Evolutionary conservation across 2,888 invertebrate species (phyloP).

Genomic region (Phania funesta): DNA sequence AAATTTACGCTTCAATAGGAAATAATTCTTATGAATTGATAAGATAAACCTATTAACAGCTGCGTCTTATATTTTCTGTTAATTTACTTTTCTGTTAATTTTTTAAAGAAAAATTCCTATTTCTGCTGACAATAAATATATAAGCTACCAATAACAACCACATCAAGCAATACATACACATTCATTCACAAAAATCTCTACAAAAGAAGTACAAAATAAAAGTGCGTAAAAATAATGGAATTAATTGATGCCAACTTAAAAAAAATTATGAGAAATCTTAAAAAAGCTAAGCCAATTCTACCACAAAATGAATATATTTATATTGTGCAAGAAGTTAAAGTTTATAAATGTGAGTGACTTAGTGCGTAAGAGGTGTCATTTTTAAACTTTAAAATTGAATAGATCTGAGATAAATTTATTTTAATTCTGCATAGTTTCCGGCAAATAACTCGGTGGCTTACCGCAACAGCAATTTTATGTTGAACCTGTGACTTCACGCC

Average conservation of each 20-base stretch:
- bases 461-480: too few species aligned
- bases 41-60: slow-evolving; percentile 70
- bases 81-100: neutral
- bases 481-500: too few species aligned
- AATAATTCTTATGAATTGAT: slow-evolving; percentile 69
- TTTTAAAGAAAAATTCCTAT: slow-evolving; percentile 19
- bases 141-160: slow-evolving; percentile 55
- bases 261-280: slow-evolving; percentile 70
- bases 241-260: slow-evolving; percentile 79
- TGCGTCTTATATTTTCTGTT: slow-evolving; percentile 62
- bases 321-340: slow-evolving; percentile 2
- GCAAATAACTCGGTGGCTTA: too few species aligned
- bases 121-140: slow-evolving; percentile 34
- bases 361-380: too few species aligned
- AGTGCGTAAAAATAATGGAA: slow-evolving; percentile 77
- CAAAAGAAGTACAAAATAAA: slow-evolving; percentile 41
- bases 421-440: too few species aligned
- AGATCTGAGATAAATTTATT: too few species aligned
- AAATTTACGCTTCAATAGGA: slow-evolving; percentile 59
- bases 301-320: slow-evolving; percentile 28
- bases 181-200: too few species aligned
- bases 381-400: too few species aligned
- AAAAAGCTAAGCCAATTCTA: slow-evolving; percentile 37
- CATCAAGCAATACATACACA: neutral
- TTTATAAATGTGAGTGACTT: neutral